These are phyloP conservation scores for Baryphthengus martii DNA, from an alignment of 2,113 vertebrate genomes.

Conservation along the genomic window DNA sequence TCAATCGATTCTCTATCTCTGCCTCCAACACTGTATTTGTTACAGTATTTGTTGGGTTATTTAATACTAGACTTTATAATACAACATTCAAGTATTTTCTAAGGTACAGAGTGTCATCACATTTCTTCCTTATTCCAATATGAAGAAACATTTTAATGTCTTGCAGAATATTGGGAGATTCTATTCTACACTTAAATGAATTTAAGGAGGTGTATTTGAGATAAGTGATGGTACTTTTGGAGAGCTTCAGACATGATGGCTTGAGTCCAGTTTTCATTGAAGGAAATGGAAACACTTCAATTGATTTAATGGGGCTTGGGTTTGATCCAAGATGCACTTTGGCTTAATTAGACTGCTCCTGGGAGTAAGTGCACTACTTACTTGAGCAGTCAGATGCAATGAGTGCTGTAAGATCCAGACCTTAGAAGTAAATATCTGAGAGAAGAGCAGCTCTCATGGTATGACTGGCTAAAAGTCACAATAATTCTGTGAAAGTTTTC, in stretches of 20 bases:
- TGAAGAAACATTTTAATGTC: neutral
- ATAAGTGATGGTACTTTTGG: neutral
- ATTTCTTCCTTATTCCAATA: neutral
- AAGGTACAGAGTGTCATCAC: neutral
- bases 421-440: neutral
- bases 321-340: neutral
- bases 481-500: neutral
- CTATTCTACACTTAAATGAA: neutral
- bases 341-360: neutral
- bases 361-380: neutral
- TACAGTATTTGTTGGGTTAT: rapidly evolving
- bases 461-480: neutral
- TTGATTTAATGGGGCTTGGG: neutral
- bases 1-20: neutral
- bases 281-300: neutral
- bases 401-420: neutral
- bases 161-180: neutral
- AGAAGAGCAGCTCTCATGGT: neutral
- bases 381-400: neutral
- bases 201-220: neutral
- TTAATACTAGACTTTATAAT: neutral
- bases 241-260: neutral
- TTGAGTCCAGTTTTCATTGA: neutral
- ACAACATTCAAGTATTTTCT: neutral
- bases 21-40: neutral